A percentile compares a stretch with the other conserved stretches of the same genome.
These are phyloP conservation scores for Lutjanus erythropterus DNA, from an alignment of 2,113 vertebrate genomes.

Conservation along the genomic window DNA sequence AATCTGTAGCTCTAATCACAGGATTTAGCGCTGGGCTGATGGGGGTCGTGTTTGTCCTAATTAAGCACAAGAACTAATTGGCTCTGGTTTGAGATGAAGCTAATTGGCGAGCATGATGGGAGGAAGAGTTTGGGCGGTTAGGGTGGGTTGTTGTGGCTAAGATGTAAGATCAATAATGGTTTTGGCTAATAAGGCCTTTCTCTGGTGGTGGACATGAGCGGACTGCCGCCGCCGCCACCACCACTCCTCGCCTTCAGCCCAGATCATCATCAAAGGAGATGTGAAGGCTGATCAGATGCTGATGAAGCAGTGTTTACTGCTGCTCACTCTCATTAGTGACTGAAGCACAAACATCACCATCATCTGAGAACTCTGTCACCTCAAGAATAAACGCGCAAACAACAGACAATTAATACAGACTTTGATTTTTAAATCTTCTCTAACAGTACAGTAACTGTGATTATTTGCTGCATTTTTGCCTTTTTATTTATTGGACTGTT, in stretches of 20 bases:
- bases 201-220: conserved; percentile 9
- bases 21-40: conserved; percentile 9
- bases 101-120: conserved; percentile 59
- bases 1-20: conserved; percentile 53
- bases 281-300: conserved; percentile 16
- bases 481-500: neutral
- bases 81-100: conserved; percentile 47
- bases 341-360: conserved; percentile 5
- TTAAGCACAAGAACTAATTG: conserved; percentile 67
- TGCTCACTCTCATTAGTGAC: conserved; percentile 32
- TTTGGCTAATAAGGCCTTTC: conserved; percentile 32
- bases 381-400: neutral
- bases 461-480: neutral
- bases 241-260: neutral
- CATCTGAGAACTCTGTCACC: conserved; percentile 8
- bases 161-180: conserved; percentile 46
- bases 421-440: neutral
- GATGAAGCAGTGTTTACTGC: conserved; percentile 3
- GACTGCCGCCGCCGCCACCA: neutral
- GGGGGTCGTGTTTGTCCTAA: conserved; percentile 62
- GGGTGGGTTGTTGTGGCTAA: conserved; percentile 17
- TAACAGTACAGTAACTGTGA: neutral
- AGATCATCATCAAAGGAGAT: conserved; percentile 29
- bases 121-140: conserved; percentile 22
- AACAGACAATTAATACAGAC: neutral